Percentiles rank a stretch among this genome's conserved stretches.
These are phyloP conservation scores for Drosophila acutilabella DNA, from an alignment of 2,888 invertebrate species.

Conservation along the genomic window DNA sequence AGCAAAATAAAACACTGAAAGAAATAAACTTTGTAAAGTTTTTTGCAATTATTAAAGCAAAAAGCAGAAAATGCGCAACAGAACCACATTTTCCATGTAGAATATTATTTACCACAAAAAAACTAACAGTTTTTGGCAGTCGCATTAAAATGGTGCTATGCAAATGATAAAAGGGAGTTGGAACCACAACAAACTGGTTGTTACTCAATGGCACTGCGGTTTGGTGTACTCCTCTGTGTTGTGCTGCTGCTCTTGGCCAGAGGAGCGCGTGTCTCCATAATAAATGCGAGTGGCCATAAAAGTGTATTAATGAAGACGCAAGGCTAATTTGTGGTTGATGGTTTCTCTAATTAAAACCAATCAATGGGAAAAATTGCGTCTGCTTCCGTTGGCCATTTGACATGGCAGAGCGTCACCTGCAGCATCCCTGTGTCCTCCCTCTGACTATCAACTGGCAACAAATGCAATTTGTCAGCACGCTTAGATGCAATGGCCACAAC, in stretches of 20 bases:
- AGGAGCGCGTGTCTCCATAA: constrained; percentile 4
- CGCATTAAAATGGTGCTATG: constrained; percentile 52
- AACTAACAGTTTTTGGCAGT: constrained; percentile 38
- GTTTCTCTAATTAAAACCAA: constrained; percentile 79
- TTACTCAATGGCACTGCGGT: neutral
- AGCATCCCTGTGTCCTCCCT: neutral
- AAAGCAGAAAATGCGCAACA: constrained; percentile 32
- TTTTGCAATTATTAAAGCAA: constrained; percentile 46
- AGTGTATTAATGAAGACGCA: constrained; percentile 74
- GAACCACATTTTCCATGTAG: constrained; percentile 29
- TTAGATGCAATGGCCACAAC: constrained; percentile 54
- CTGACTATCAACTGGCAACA: constrained; percentile 50
- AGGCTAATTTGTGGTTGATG: constrained; percentile 76
- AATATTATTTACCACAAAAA: neutral
- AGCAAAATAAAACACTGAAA: neutral
- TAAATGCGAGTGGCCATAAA: constrained; percentile 58
- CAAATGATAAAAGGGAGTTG: constrained; percentile 17
- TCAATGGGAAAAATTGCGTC: constrained; percentile 74
- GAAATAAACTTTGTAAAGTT: constrained; percentile 27
- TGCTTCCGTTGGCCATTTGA: constrained; percentile 53
- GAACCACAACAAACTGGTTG: constrained; percentile 4
- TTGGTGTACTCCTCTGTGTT: neutral
- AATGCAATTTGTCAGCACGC: constrained; percentile 78
- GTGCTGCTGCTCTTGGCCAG: neutral
- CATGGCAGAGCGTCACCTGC: neutral